These are phyloP conservation scores for Nebria ingens DNA, from an alignment of 1,140 invertebrate genomes.

Conservation along the genomic window DNA sequence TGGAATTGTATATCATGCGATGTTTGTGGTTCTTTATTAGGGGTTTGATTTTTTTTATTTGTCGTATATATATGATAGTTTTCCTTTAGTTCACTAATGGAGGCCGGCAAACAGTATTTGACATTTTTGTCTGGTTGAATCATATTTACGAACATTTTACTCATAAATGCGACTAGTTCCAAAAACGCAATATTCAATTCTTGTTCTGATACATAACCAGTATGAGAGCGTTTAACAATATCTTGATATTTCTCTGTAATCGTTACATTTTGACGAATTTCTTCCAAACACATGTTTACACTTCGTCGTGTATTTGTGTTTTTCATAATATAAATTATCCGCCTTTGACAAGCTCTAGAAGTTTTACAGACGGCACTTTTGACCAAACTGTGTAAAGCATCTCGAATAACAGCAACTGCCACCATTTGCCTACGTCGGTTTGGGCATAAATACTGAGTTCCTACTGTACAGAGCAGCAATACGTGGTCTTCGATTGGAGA, in stretches of 20 bases:
- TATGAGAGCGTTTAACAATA: constrained; percentile 14
- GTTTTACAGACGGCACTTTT: constrained; percentile 53
- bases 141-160: constrained; percentile 16
- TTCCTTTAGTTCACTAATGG: not conserved
- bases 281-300: constrained; percentile 34
- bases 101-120: constrained; percentile 17
- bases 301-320: constrained; percentile 44
- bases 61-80: constrained; percentile 20
- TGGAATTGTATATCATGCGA: constrained; percentile 39
- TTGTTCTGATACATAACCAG: not conserved
- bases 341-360: constrained; percentile 52
- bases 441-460: constrained; percentile 49
- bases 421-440: constrained; percentile 38
- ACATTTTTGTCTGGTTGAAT: constrained; percentile 16
- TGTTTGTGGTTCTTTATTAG: constrained; percentile 33
- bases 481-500: constrained; percentile 49
- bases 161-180: constrained; percentile 8
- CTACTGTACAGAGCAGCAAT: constrained; percentile 57
- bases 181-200: constrained; percentile 5
- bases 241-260: constrained; percentile 16
- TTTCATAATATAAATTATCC: constrained; percentile 52
- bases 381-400: constrained; percentile 48
- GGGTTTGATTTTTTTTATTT: constrained; percentile 24
- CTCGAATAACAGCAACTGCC: constrained; percentile 43
- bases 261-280: constrained; percentile 25